phyloP scores from a whole-genome alignment of 92 coral and sea anemone species.

The Isaurus tuberculatus region DNA sequence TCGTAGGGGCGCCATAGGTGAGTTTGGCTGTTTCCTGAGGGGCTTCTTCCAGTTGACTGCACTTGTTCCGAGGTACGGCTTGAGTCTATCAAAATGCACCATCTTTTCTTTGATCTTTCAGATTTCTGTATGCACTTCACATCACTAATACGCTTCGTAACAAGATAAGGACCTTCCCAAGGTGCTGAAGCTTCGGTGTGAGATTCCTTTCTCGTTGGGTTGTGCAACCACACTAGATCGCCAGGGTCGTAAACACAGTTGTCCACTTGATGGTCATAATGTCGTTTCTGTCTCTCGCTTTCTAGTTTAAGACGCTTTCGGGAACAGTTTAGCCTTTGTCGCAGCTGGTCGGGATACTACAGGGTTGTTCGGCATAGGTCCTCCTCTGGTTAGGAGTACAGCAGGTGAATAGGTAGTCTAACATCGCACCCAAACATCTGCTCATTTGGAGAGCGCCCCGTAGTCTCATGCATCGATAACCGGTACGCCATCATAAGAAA shows the following conservation, averaged over 20 bases:
- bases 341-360: background rate
- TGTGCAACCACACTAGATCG: slow-evolving; percentile 38
- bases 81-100: slow-evolving; percentile 51
- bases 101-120: slow-evolving; percentile 33
- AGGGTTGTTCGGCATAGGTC: too few relatives aligned
- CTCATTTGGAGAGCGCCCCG: slow-evolving; percentile 44
- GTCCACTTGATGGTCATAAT: slow-evolving; percentile 18
- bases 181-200: slow-evolving; percentile 36
- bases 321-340: background rate
- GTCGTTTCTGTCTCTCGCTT: slow-evolving; percentile 12
- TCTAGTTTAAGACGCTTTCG: slow-evolving; percentile 31
- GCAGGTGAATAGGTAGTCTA: slow-evolving; percentile 33
- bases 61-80: slow-evolving; percentile 44
- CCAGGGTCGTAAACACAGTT: slow-evolving; percentile 17
- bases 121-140: slow-evolving; percentile 5
- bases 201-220: slow-evolving; percentile 33
- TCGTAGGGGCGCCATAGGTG: background rate
- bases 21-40: background rate
- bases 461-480: slow-evolving; percentile 59
- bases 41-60: slow-evolving; percentile 40
- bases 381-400: slow-evolving; percentile 6
- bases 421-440: slow-evolving; percentile 57
- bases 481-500: slow-evolving; percentile 35
- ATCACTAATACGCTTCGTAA: slow-evolving; percentile 38
- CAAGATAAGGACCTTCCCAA: slow-evolving; percentile 53